These are phyloP conservation scores for Lophotriccus pileatus DNA, from an alignment of 2,797 vertebrate species.

Conservation along the genomic window DNA sequence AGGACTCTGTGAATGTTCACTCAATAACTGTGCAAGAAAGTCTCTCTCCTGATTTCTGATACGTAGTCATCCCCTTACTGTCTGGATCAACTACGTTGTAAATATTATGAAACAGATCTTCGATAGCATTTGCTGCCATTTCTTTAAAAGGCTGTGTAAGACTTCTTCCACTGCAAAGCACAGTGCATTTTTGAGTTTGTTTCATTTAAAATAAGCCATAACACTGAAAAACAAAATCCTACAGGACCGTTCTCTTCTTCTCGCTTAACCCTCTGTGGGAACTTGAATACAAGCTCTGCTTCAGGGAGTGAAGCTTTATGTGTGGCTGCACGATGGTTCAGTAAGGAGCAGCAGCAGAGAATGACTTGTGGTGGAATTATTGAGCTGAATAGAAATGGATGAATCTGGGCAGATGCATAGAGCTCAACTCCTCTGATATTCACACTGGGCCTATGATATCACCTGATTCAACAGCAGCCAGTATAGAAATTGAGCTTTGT, in stretches of 20 bases:
- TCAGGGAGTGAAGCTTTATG: neutral
- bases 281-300: neutral
- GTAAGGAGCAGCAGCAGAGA: neutral
- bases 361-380: neutral
- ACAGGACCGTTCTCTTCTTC: neutral
- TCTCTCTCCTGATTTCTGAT: neutral
- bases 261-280: neutral
- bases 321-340: neutral
- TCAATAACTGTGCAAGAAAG: neutral
- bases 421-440: slow-evolving; percentile 2
- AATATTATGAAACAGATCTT: neutral
- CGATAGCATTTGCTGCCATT: neutral
- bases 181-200: neutral
- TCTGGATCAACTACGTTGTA: neutral
- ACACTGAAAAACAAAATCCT: neutral
- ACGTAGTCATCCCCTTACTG: neutral
- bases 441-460: slow-evolving; percentile 13
- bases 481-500: neutral
- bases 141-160: neutral
- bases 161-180: neutral
- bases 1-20: neutral
- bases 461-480: neutral
- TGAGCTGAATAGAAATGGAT: neutral
- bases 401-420: neutral
- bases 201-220: neutral